phyloP scores from a whole-genome alignment of 2,888 invertebrate genomes.

The Agrotis exclamationis region DNA sequence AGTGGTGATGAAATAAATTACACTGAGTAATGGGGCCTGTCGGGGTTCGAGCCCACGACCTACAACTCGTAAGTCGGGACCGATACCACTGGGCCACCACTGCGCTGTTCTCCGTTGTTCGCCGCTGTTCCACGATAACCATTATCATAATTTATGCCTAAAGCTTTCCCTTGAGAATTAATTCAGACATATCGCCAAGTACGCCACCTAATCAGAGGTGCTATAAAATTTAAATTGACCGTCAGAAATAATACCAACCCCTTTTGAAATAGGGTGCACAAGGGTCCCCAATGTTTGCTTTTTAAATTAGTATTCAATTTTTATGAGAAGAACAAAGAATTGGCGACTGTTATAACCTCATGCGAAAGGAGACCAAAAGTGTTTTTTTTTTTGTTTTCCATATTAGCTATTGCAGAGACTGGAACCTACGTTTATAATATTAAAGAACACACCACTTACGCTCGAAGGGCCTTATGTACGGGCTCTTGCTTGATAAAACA shows the following conservation, averaged over 20 bases:
- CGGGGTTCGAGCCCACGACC: no score
- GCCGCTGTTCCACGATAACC: not conserved
- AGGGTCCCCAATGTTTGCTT: conserved; percentile 53
- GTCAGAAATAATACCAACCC: conserved; percentile 65
- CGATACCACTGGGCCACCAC: no score
- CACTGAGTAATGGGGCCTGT: no score
- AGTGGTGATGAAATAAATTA: no score
- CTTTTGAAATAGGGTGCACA: conserved; percentile 57
- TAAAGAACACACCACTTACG: no score
- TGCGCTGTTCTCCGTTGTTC: no score
- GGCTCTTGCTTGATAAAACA: no score
- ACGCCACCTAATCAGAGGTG: conserved; percentile 68
- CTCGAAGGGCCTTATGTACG: no score
- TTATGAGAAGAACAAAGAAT: conserved; percentile 35
- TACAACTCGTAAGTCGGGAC: no score
- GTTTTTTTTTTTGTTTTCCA: conserved; percentile 11
- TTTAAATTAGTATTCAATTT: conserved; percentile 58
- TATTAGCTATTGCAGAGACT: conserved; percentile 11
- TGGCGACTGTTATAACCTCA: conserved; percentile 6
- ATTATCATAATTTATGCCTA: conserved; percentile 7
- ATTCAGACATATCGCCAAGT: conserved; percentile 55
- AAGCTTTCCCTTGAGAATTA: conserved; percentile 52
- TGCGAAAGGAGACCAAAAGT: not conserved
- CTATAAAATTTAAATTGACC: conserved; percentile 77
- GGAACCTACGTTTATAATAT: no score